phyloP scores from a whole-genome alignment of 1,140 invertebrate genomes.

The Lithobius niger region DNA sequence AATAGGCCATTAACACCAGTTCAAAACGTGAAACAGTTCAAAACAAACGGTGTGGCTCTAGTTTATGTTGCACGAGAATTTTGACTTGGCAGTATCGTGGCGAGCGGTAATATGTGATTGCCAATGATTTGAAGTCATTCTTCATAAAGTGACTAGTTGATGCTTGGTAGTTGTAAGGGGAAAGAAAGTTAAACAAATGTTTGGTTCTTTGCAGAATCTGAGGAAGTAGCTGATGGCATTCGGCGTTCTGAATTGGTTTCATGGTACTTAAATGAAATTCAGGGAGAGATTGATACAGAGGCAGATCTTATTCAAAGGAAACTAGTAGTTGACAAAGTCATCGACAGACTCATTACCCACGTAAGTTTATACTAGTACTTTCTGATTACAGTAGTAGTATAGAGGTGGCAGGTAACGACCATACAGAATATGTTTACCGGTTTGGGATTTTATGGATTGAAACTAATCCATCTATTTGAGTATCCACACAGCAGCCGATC shows the following conservation, averaged over 20 bases:
- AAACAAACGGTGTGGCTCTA: no score
- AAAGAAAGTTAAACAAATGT: no score
- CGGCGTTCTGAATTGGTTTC: slow-evolving; percentile 69
- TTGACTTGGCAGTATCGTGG: no score
- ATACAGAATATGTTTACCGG: background rate
- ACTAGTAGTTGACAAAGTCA: slow-evolving; percentile 83
- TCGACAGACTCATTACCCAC: slow-evolving; percentile 81
- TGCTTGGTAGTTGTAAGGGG: no score
- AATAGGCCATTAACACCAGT: no score
- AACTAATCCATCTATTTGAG: background rate
- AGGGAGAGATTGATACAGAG: slow-evolving; percentile 76
- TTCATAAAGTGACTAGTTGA: no score
- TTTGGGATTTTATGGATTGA: background rate
- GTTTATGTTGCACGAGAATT: no score
- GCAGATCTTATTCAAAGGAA: slow-evolving; percentile 82
- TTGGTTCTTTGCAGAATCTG: slow-evolving; percentile 1
- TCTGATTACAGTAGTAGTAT: background rate
- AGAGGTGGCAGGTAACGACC: background rate
- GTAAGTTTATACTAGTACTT: slow-evolving; percentile 39
- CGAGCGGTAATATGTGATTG: no score
- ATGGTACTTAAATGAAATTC: slow-evolving; percentile 88
- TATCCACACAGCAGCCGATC: no score
- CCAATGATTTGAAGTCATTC: no score
- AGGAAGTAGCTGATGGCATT: slow-evolving; percentile 42
- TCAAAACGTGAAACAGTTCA: no score